Conservation (phyloP, 2,888 invertebrate genomes). For the Clitarchus hookeri region DNA sequence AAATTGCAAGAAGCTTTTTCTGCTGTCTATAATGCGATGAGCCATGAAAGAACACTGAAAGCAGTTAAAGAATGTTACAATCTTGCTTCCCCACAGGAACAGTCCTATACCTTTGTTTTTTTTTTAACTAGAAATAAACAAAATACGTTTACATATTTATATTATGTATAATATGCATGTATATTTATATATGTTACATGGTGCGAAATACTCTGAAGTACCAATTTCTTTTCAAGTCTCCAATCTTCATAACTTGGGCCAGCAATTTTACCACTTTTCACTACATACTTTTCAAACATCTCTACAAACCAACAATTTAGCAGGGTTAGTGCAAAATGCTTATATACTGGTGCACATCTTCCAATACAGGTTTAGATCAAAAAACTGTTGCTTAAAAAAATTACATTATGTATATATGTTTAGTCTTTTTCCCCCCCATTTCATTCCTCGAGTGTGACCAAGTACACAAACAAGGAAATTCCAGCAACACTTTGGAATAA, state of each 20-base stretch:
- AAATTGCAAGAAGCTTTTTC: slow-evolving; percentile 23
- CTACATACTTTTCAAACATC: neutral
- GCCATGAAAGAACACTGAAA: slow-evolving; percentile 33
- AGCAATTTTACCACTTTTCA: slow-evolving; percentile 21
- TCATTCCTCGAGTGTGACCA: neutral
- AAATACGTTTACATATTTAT: slow-evolving; percentile 32
- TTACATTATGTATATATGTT: slow-evolving; percentile 28
- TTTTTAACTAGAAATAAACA: slow-evolving; percentile 32
- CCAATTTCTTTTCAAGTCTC: slow-evolving; percentile 33
- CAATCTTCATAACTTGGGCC: slow-evolving; percentile 28
- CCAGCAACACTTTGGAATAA: slow-evolving; percentile 36
- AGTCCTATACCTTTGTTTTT: slow-evolving; percentile 30
- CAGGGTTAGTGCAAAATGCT: neutral
- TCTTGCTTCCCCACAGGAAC: slow-evolving; percentile 19
- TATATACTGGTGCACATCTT: slow-evolving; percentile 27
- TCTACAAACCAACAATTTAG: neutral
- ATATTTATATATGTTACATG: slow-evolving; percentile 37
- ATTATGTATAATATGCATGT: slow-evolving; percentile 36
- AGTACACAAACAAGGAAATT: slow-evolving; percentile 30
- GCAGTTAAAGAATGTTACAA: slow-evolving; percentile 35
- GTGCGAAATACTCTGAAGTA: slow-evolving; percentile 39
- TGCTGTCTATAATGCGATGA: slow-evolving; percentile 27
- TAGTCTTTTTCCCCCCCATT: slow-evolving; percentile 8
- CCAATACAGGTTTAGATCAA: slow-evolving; percentile 28
- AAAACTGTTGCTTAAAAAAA: slow-evolving; percentile 33